phyloP scores from a whole-genome alignment of 2,888 invertebrate species.

The Synergus laeviventris region DNA sequence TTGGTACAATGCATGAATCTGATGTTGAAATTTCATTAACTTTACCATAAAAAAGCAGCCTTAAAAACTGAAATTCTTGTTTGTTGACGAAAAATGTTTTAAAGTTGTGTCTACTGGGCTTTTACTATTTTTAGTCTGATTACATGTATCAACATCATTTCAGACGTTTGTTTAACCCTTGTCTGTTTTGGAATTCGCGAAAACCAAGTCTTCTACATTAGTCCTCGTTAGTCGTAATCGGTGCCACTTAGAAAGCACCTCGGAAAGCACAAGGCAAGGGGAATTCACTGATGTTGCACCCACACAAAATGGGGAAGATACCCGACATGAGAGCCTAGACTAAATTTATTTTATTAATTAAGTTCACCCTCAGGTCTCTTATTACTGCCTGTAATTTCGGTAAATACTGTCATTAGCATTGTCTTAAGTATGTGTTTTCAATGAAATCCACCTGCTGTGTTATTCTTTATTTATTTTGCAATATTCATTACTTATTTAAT shows the following conservation, averaged over 20 bases:
- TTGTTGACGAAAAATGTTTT: background rate
- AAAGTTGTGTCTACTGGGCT: background rate
- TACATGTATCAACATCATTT: slow-evolving; percentile 7
- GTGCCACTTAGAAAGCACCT: slow-evolving; percentile 64
- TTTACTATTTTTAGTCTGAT: background rate
- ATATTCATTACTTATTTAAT: background rate
- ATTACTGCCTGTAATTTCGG: slow-evolving; percentile 37
- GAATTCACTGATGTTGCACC: slow-evolving; percentile 16
- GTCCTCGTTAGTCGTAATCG: slow-evolving; percentile 66
- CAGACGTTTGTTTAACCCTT: slow-evolving; percentile 41
- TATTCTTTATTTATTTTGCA: background rate
- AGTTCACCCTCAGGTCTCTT: slow-evolving; percentile 54
- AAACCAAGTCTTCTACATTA: slow-evolving; percentile 59
- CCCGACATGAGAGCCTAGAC: slow-evolving; percentile 57
- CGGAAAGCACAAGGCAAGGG: slow-evolving; percentile 57
- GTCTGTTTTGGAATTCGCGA: slow-evolving; percentile 40
- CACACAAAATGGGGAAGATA: slow-evolving; percentile 58
- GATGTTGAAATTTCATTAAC: background rate
- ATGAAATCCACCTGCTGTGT: background rate
- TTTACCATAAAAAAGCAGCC: background rate
- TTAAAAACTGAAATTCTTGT: background rate
- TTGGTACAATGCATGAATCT: background rate
- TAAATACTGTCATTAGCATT: background rate
- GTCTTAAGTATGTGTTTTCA: background rate
- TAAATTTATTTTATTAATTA: slow-evolving; percentile 67